Conservation (phyloP, 2,888 invertebrate genomes). For the Drosophila meridiana region DNA sequence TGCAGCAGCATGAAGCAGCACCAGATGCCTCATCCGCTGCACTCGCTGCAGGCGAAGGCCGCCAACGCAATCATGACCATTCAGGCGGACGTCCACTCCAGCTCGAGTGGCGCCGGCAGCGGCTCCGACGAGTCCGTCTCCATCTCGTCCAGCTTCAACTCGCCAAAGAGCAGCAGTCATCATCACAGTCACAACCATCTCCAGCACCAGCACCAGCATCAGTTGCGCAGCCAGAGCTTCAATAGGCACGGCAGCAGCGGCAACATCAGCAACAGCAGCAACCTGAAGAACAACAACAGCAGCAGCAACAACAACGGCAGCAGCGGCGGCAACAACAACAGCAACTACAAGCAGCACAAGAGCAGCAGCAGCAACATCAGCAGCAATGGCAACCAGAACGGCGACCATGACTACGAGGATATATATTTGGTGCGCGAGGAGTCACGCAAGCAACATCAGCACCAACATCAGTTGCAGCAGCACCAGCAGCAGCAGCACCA, state of each 20-base stretch:
- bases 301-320: not conserved
- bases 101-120: constrained; percentile 88
- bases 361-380: constrained; percentile 56
- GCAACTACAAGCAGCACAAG: constrained; percentile 43
- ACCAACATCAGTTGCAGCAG: constrained; percentile 58
- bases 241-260: constrained; percentile 55
- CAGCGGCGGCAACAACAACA: constrained; percentile 22
- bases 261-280: constrained; percentile 46
- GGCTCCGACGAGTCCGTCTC: constrained; percentile 88
- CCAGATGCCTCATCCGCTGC: constrained; percentile 57
- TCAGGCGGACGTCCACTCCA: constrained; percentile 94
- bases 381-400: constrained; percentile 70
- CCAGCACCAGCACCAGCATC: constrained; percentile 44
- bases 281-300: constrained; percentile 33
- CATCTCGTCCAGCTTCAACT: constrained; percentile 86
- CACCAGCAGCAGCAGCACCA: constrained; percentile 55
- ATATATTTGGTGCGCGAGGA: constrained; percentile 91
- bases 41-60: constrained; percentile 59
- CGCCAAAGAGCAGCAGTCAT: constrained; percentile 81
- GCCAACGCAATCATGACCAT: constrained; percentile 87
- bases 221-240: constrained; percentile 70
- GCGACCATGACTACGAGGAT: constrained; percentile 92
- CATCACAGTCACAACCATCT: constrained; percentile 55
- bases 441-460: constrained; percentile 80
- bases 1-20: constrained; percentile 82